Conservation (phyloP, 2,113 vertebrate species). For the Vanacampus margaritifer region DNA sequence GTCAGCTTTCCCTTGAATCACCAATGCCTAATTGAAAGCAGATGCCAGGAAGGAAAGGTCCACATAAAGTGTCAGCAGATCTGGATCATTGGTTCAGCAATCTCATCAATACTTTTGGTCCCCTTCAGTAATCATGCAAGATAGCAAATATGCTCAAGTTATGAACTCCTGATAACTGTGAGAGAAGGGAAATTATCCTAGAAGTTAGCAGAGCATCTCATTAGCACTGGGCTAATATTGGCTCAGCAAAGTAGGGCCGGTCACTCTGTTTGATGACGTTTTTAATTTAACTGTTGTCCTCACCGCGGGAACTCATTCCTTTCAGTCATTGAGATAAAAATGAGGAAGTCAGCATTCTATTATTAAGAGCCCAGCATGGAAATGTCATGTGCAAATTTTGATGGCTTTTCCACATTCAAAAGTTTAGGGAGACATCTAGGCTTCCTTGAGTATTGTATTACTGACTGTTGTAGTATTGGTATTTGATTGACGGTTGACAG, state of each 20-base stretch:
- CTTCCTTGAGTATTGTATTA: no score
- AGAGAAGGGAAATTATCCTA: slow-evolving; percentile 43
- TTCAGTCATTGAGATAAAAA: slow-evolving; percentile 42
- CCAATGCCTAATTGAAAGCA: no score
- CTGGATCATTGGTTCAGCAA: slow-evolving; percentile 12
- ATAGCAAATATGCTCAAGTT: slow-evolving; percentile 56
- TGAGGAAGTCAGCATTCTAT: slow-evolving; percentile 28
- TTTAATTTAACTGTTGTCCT: slow-evolving; percentile 65
- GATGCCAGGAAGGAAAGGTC: not conserved
- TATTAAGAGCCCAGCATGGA: not conserved
- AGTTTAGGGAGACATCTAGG: no score
- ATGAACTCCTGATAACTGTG: slow-evolving; percentile 55
- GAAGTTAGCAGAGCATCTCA: slow-evolving; percentile 62
- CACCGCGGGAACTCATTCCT: slow-evolving; percentile 51
- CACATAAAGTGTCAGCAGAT: slow-evolving; percentile 1
- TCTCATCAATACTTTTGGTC: slow-evolving; percentile 60
- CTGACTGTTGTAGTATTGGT: no score
- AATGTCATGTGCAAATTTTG: not conserved
- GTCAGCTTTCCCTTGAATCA: no score
- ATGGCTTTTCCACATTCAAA: not conserved
- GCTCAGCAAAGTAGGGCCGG: slow-evolving; percentile 41
- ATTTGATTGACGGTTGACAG: no score
- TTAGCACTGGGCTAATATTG: slow-evolving; percentile 67
- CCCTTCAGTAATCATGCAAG: slow-evolving; percentile 46
- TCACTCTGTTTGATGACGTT: not conserved